Percentiles rank a stretch among this genome's conserved stretches.
Evolutionary conservation across 2,113 vertebrate species (phyloP).

Genomic region (Gnathonemus longibarbis): DNA sequence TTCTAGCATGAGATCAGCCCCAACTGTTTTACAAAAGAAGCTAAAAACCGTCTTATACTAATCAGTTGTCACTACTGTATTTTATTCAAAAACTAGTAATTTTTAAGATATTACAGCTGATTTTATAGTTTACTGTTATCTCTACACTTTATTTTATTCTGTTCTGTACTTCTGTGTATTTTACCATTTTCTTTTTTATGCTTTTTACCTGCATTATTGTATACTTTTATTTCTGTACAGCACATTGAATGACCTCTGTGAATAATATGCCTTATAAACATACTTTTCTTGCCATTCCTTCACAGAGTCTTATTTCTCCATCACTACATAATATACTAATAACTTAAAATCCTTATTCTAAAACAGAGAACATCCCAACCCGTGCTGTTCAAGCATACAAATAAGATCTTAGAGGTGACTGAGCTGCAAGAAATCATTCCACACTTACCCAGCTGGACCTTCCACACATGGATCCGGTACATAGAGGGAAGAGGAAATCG

Average conservation of each 20-base stretch:
- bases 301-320: background rate
- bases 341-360: background rate
- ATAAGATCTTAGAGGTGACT: background rate
- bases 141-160: background rate
- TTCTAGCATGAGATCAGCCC: too few species aligned
- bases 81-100: background rate
- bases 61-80: background rate
- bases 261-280: background rate
- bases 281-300: background rate
- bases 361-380: background rate
- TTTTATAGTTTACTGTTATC: background rate
- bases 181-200: background rate
- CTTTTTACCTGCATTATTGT: background rate
- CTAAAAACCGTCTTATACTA: background rate
- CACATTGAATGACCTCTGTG: background rate
- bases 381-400: background rate
- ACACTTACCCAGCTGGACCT: slow-evolving; percentile 83
- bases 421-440: background rate
- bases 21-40: background rate
- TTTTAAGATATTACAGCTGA: background rate
- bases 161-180: background rate
- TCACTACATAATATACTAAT: background rate
- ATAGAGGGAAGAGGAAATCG: slow-evolving; percentile 94
- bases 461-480: slow-evolving; percentile 94
- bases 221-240: background rate